Conservation (phyloP, 2,797 vertebrate species). For the Halcyon chelicuti region DNA sequence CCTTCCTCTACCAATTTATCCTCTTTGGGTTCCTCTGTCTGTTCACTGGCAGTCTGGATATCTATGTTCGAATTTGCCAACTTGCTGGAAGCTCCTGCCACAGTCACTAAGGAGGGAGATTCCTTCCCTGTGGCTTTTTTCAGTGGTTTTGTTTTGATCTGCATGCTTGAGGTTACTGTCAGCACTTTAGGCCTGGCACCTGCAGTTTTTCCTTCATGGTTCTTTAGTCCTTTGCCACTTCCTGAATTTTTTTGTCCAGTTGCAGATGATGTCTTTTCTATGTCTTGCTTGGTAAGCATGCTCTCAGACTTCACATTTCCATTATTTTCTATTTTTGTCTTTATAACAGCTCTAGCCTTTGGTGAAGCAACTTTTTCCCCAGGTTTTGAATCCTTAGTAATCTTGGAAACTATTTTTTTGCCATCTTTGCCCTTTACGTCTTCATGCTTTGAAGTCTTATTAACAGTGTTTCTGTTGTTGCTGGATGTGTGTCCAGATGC, state of each 20-base stretch:
- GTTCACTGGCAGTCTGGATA: conserved; percentile 21
- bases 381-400: conserved; percentile 80
- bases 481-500: conserved; percentile 81
- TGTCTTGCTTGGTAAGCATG: conserved; percentile 75
- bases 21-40: conserved; percentile 62
- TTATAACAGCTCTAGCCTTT: conserved; percentile 84
- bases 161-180: conserved; percentile 75
- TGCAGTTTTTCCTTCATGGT: conserved; percentile 83
- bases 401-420: conserved; percentile 79
- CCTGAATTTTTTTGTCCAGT: conserved; percentile 79
- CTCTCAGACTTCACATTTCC: conserved; percentile 77
- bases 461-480: conserved; percentile 76
- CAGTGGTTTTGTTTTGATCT: conserved; percentile 79
- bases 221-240: conserved; percentile 76
- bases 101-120: conserved; percentile 59
- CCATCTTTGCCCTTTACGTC: conserved; percentile 84
- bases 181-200: conserved; percentile 90
- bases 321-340: conserved; percentile 81
- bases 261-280: conserved; percentile 68
- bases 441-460: conserved; percentile 83
- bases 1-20: conserved; percentile 67
- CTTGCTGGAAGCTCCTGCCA: conserved; percentile 64
- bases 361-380: conserved; percentile 78
- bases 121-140: conserved; percentile 81
- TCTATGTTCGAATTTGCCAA: conserved; percentile 66